Base-by-base conservation (phyloP, 2,888 invertebrate genomes). In the Phanerotoma sp. region DNA sequence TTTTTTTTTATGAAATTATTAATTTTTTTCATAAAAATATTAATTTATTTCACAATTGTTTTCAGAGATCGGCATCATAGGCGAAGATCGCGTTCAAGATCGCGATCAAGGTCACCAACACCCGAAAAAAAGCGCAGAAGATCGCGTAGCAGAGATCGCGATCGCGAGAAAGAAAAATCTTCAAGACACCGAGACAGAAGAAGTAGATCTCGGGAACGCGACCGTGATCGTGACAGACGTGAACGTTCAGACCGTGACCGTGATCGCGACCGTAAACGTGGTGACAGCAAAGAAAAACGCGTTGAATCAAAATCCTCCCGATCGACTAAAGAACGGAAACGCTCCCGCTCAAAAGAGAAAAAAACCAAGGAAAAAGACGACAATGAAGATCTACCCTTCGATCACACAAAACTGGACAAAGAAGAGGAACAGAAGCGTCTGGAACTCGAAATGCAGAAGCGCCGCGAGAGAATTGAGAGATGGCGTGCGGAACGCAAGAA, bases 401-500 rank as follows among this genome's bases (percentile, higher is more conserved):
- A 89, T 68, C 86, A 86, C 20, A 85, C 87, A 5, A 84, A 86
- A 72, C 81, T 86, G 59, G 90, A 90, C 71, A 90, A 90, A 81
- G 95, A 95, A 78, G 93, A 91, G 72, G 93, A 94, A 71, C 93
- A 94, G 71, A 89, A 87, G 64, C 86, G 91, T 22, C 78, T 98
- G 22, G 97, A 97, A 77, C 80, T 89, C 15, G 96, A 97, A 80
- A 97, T 97, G 96, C 93, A 93, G 70, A 96, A 94, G 75, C 83
- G 97, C 4, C 82, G 96, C 2, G 96, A 98, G 67, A 85, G 97
- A 48, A 96, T 98, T 60, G 97, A 98, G 77, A 84, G 95, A 49
- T 97, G 96, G 96, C 82, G 97, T 41, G 93, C 93, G 0, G 96
- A 97, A 67, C 84, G 96, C 11, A 95, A 95, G 75, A 89, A 92